A percentile compares a stretch with the other conserved stretches of the same genome.
These are phyloP conservation scores for Capitulum mitella DNA, from an alignment of 2,888 invertebrate genomes.

Conservation along the genomic window DNA sequence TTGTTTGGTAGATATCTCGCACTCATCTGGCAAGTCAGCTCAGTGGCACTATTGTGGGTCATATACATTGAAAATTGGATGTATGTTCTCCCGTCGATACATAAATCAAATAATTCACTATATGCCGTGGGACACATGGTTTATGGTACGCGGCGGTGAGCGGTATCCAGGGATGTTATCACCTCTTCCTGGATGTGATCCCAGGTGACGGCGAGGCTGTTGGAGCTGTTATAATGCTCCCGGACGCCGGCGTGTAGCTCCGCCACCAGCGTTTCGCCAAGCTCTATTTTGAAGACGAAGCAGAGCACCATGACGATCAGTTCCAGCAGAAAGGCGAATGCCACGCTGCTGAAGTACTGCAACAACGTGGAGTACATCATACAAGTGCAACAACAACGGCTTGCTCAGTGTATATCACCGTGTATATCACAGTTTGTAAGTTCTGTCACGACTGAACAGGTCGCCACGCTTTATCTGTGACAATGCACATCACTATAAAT, in stretches of 20 bases:
- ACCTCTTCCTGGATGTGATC: slow-evolving; percentile 56
- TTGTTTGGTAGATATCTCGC: not conserved
- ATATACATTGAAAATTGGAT: too few relatives aligned
- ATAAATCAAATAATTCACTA: too few relatives aligned
- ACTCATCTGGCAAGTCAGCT: too few relatives aligned
- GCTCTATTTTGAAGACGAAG: slow-evolving; percentile 64
- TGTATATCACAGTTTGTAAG: too few relatives aligned
- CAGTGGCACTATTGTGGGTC: too few relatives aligned
- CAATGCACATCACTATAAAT: too few relatives aligned
- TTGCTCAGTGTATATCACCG: too few relatives aligned
- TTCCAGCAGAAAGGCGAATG: slow-evolving; percentile 66
- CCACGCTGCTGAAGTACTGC: slow-evolving; percentile 72
- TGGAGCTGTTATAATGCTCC: slow-evolving; percentile 54
- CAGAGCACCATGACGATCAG: slow-evolving; percentile 66
- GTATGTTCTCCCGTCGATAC: too few relatives aligned
- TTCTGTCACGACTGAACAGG: too few relatives aligned
- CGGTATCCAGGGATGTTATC: not conserved
- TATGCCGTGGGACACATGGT: not conserved
- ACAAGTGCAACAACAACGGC: slow-evolving; percentile 14
- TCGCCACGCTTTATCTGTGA: too few relatives aligned
- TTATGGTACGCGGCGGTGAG: too few relatives aligned
- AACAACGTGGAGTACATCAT: slow-evolving; percentile 39
- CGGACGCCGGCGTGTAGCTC: slow-evolving; percentile 61
- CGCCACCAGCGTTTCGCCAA: slow-evolving; percentile 56
- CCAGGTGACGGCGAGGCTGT: slow-evolving; percentile 64